A percentile compares a stretch with the other conserved stretches of the same genome.
Evolutionary conservation across 2,113 vertebrate genomes (phyloP).

Genomic region (Bostrychus sinensis): DNA sequence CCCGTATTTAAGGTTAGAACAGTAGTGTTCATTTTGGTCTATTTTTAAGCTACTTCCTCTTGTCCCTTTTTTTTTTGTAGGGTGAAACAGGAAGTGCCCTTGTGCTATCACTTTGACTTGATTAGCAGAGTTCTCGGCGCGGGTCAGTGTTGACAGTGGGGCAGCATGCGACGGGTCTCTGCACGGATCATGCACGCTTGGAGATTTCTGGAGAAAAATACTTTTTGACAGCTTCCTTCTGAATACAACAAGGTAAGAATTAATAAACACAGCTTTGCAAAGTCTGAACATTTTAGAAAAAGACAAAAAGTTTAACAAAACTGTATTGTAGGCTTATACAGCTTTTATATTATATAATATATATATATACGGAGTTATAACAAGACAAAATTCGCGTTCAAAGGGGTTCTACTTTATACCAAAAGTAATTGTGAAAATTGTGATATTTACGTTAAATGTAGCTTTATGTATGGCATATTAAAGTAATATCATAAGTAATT

Average conservation of each 20-base stretch:
- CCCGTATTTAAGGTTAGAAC: no score
- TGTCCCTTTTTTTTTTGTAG: conserved; percentile 55
- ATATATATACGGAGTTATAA: no score
- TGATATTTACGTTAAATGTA: no score
- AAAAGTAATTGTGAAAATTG: not conserved
- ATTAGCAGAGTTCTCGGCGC: conserved; percentile 13
- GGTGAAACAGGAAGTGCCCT: conserved; percentile 24
- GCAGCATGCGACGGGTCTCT: conserved; percentile 54
- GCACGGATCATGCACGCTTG: conserved; percentile 43
- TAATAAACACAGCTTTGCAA: not conserved
- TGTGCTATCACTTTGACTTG: not conserved
- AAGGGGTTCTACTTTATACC: no score
- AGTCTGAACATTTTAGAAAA: not conserved
- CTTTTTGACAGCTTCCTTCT: conserved; percentile 40
- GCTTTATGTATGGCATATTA: no score
- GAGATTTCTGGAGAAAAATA: conserved; percentile 43
- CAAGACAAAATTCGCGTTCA: no score
- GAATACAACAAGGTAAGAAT: conserved; percentile 48
- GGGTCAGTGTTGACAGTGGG: conserved; percentile 47
- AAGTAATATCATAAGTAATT: no score
- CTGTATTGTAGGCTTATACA: not conserved
- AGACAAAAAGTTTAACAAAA: no score
- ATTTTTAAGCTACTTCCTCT: not conserved
- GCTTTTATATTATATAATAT: not conserved
- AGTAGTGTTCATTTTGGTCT: not conserved